Evolutionary conservation across 2,888 invertebrate genomes (phyloP).

Genomic region (Syrphus vitripennis): DNA sequence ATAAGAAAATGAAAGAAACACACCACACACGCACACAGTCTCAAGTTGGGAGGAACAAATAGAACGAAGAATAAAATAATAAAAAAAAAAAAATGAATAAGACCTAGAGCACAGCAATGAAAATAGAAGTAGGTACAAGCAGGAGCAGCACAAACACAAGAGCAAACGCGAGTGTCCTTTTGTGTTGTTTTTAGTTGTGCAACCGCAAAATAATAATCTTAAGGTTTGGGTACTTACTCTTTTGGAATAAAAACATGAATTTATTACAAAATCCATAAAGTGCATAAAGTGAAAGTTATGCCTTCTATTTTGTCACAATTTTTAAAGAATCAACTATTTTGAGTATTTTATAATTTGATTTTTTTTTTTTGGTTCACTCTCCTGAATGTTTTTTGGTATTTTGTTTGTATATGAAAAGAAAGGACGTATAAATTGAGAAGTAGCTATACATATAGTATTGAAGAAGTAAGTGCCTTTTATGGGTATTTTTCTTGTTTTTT

Average conservation of each 20-base stretch:
- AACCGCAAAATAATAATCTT: conserved; percentile 62
- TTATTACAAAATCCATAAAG: conserved; percentile 29
- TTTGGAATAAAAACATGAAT: conserved; percentile 57
- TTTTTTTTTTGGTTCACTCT: neutral
- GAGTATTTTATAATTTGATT: neutral
- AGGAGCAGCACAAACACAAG: conserved; percentile 14
- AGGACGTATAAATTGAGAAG: conserved; percentile 5
- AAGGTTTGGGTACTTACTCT: conserved; percentile 47
- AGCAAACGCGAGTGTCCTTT: conserved; percentile 51
- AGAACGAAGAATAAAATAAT: conserved; percentile 8
- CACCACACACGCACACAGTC: conserved; percentile 55
- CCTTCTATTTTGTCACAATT: conserved; percentile 39
- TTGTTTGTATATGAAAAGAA: neutral
- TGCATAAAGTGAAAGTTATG: conserved; percentile 64
- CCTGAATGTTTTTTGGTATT: neutral
- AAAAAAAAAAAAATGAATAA: conserved; percentile 27
- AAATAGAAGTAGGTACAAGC: neutral
- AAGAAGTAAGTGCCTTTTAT: conserved; percentile 39
- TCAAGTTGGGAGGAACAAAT: conserved; percentile 36
- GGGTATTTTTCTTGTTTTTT: conserved; percentile 27
- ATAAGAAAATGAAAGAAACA: conserved; percentile 53
- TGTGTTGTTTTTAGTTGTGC: conserved; percentile 57
- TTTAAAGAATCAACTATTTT: conserved; percentile 37
- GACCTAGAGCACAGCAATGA: neutral
- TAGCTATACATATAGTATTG: no score